Evolutionary conservation across 2,113 vertebrate species (phyloP).

Genomic region (Elanus axillaris): DNA sequence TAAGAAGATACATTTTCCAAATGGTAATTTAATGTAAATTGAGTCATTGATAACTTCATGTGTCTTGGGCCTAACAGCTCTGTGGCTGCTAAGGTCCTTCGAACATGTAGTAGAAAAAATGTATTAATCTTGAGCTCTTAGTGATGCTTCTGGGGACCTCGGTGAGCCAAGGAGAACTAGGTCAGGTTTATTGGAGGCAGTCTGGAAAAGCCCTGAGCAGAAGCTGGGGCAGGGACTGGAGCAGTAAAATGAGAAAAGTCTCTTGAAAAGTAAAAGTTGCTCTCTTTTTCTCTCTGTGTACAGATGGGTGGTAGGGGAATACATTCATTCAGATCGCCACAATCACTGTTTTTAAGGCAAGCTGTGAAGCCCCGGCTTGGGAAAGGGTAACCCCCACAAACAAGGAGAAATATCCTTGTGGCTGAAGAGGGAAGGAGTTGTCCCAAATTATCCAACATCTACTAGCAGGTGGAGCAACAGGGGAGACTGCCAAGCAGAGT

Average conservation of each 20-base stretch:
- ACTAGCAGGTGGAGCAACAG: background rate
- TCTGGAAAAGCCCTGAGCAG: background rate
- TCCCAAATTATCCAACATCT: background rate
- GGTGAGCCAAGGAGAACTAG: background rate
- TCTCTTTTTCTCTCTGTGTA: background rate
- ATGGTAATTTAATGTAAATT: slow-evolving; percentile 37
- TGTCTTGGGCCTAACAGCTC: slow-evolving; percentile 7
- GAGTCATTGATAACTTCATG: slow-evolving; percentile 8
- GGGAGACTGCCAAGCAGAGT: background rate
- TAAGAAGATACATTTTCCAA: slow-evolving; percentile 28
- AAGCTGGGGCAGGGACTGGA: background rate
- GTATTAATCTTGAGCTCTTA: background rate
- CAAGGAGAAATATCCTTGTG: background rate
- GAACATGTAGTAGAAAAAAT: background rate
- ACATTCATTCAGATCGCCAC: background rate
- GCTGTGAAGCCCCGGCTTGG: background rate
- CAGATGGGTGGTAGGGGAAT: background rate
- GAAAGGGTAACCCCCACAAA: background rate
- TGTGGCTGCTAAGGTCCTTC: background rate
- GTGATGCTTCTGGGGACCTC: background rate
- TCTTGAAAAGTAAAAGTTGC: background rate
- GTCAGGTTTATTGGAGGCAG: background rate
- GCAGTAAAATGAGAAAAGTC: background rate
- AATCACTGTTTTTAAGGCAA: background rate
- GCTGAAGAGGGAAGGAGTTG: background rate